phyloP scores from a whole-genome alignment of 1,140 invertebrate genomes.

The Adoxophyes honmai region DNA sequence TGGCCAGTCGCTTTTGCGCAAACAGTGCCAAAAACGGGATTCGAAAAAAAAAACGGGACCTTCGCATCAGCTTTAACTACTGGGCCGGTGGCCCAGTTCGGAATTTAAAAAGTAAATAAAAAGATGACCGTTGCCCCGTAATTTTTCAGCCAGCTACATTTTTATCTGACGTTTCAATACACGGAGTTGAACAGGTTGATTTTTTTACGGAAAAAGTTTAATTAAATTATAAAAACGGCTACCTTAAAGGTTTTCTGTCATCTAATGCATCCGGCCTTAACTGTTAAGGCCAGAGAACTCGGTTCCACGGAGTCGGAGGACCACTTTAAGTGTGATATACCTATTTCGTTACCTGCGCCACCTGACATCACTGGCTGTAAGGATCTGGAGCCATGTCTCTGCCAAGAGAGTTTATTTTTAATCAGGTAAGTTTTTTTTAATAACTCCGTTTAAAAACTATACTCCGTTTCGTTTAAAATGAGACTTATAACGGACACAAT shows the following conservation, averaged over 20 bases:
- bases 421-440: constrained; percentile 41
- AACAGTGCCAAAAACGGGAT: constrained; percentile 7
- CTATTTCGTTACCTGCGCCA: constrained; percentile 41
- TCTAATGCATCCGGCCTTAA: constrained; percentile 50
- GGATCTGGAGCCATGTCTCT: constrained; percentile 41
- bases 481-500: too few species aligned
- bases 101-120: constrained; percentile 12
- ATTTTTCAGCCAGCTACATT: background rate
- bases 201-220: constrained; percentile 21
- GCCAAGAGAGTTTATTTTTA: constrained; percentile 61
- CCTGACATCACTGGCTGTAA: constrained; percentile 39
- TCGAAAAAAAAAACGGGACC: background rate
- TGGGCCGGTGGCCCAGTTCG: background rate
- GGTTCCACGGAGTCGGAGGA: constrained; percentile 66
- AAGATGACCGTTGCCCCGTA: constrained; percentile 1
- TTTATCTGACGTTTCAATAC: background rate
- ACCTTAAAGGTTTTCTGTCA: constrained; percentile 32
- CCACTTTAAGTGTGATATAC: constrained; percentile 41
- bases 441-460: too few species aligned
- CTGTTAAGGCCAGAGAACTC: constrained; percentile 17
- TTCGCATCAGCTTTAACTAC: background rate
- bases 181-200: background rate
- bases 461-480: too few species aligned
- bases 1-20: background rate
- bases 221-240: constrained; percentile 49